Evolutionary conservation across 2,888 invertebrate genomes (phyloP).

Genomic region (Netelia fuscicornis): DNA sequence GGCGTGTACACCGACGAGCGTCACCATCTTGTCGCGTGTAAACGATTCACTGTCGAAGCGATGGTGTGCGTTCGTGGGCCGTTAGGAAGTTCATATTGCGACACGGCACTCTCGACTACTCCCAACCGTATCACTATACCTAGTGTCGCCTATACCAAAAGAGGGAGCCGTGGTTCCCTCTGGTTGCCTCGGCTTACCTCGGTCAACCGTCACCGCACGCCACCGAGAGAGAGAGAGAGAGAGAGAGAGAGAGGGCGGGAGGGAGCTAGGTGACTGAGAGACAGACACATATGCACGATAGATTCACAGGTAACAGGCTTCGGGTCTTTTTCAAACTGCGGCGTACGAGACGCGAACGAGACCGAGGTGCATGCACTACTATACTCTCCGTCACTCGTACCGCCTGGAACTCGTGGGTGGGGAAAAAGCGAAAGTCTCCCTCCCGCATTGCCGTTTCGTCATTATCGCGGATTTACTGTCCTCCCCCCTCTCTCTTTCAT

Average conservation of each 20-base stretch:
- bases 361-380: neutral
- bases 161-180: slow-evolving; percentile 32
- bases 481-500: neutral
- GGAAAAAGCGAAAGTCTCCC: slow-evolving; percentile 61
- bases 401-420: slow-evolving; percentile 7
- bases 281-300: neutral
- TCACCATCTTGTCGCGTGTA: slow-evolving; percentile 80
- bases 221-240: neutral
- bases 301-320: slow-evolving; percentile 35
- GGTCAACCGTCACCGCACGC: slow-evolving; percentile 31
- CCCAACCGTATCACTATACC: neutral
- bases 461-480: neutral
- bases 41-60: slow-evolving; percentile 57
- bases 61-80: neutral
- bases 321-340: neutral
- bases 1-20: slow-evolving; percentile 74
- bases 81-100: slow-evolving; percentile 4
- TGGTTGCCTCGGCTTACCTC: slow-evolving; percentile 52
- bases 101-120: neutral
- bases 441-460: slow-evolving; percentile 17
- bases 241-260: neutral
- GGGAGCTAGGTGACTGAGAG: neutral
- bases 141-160: neutral
- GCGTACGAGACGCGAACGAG: slow-evolving; percentile 8
- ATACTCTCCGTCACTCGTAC: neutral